Base-by-base conservation (phyloP, 2,888 invertebrate genomes). In the Nomada ruficornis region DNA sequence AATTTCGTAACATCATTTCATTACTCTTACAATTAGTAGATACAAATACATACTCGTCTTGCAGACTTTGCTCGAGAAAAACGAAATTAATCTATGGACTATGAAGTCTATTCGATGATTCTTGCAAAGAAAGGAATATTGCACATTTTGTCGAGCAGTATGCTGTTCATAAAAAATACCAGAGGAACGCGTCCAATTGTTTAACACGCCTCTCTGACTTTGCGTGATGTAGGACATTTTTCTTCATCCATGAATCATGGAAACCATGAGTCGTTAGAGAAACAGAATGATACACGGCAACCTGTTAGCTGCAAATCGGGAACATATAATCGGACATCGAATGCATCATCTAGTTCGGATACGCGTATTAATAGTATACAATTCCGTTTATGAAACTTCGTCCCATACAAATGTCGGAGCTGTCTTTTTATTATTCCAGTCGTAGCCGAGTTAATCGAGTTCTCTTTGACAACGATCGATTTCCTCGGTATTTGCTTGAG, bases 261-360 rank as follows among this genome's bases (percentile, higher is more conserved):
- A 50, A 42, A 26, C 5, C 63, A 59, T 13, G 70, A 73, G 59
- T 71, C 42, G 68, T 54, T 52, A 63, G 52, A 18, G 57, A 62
- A 75, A 47, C 55, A 71, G 47, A 71, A 29, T 57, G 59, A 57
- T 62, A 47, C 64, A 64, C 79, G 79, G 76, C 83, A 80, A 80
- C 76, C 59, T 76, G 80, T 82, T 80, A 82, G 80, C 80, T 80
- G 80, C 80, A 55, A 72, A 82, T 80, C 82, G 71, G 80, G 72
- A 82, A 80, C 77, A 71, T 68, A 68, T 74, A 80, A 74, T 83
- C 65, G 73, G 71, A 86, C 75, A 77, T 77, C 72, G 73, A 84
- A 77, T 75, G 85, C 59, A 69, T 81, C 81, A 63, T 77, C 77
- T 78, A 76, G 68, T 55, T 85, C 44, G 71, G 36, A 70, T 63